phyloP scores from a whole-genome alignment of 2,888 invertebrate species.

The Epistrophe eligans region DNA sequence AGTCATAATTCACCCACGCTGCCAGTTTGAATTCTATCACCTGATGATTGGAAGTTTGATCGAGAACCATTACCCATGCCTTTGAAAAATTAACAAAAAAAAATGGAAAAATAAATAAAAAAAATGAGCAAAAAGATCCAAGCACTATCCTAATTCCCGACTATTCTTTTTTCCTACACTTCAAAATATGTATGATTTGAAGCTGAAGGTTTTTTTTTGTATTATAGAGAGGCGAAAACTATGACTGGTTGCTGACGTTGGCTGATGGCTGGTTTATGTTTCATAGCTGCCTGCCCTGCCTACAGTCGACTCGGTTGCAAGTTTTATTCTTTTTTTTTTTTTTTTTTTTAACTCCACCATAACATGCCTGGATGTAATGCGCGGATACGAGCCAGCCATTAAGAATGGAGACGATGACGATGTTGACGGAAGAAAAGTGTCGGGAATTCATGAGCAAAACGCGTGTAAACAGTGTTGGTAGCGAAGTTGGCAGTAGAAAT shows the following conservation, averaged over 20 bases:
- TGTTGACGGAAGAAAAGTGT: neutral
- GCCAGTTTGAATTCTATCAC: slow-evolving; percentile 64
- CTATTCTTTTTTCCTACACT: neutral
- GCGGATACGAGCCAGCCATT: slow-evolving; percentile 19
- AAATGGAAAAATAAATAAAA: slow-evolving; percentile 25
- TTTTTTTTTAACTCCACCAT: neutral
- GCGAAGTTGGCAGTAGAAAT: neutral
- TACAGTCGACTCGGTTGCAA: slow-evolving; percentile 27
- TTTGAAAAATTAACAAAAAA: neutral
- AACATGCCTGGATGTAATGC: neutral
- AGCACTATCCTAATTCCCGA: neutral
- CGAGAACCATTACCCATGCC: slow-evolving; percentile 1
- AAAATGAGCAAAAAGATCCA: slow-evolving; percentile 29
- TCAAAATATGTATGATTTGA: too few relatives aligned
- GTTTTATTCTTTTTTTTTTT: slow-evolving; percentile 4
- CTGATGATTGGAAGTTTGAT: slow-evolving; percentile 51
- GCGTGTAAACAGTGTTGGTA: neutral
- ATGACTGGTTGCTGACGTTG: slow-evolving; percentile 32
- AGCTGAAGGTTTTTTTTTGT: neutral
- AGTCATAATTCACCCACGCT: slow-evolving; percentile 54
- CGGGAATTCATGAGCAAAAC: slow-evolving; percentile 30
- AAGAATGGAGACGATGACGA: neutral
- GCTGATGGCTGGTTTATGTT: slow-evolving; percentile 42
- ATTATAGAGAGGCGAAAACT: slow-evolving; percentile 28
- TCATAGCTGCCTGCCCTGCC: slow-evolving; percentile 9